These are phyloP conservation scores for Ptychadena robeensis DNA, from an alignment of 2,797 vertebrate genomes.

Conservation along the genomic window DNA sequence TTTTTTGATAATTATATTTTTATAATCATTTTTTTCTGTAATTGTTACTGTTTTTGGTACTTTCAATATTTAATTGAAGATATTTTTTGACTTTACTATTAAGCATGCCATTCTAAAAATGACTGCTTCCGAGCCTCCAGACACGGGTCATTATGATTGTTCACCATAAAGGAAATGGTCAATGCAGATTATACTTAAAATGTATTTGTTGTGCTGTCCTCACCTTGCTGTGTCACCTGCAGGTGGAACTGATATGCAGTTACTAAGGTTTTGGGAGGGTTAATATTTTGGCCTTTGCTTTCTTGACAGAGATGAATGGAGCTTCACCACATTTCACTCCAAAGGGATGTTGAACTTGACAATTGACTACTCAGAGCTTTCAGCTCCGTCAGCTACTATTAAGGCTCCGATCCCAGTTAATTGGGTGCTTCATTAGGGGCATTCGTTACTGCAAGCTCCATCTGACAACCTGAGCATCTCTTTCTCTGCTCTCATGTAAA, in stretches of 20 bases:
- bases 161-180: not conserved
- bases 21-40: too few relatives aligned
- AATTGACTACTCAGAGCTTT: conserved; percentile 65
- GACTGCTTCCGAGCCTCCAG: not conserved
- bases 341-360: conserved; percentile 66
- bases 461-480: conserved; percentile 64
- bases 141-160: not conserved
- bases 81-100: not conserved
- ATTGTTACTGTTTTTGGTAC: too few relatives aligned
- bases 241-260: not conserved
- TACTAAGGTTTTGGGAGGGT: conserved; percentile 39
- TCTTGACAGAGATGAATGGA: conserved; percentile 69
- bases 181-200: not conserved
- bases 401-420: conserved; percentile 67
- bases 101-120: not conserved
- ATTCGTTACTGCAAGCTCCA: conserved; percentile 66
- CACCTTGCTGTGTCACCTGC: conserved; percentile 3
- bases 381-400: conserved; percentile 71
- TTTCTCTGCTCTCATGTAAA: conserved; percentile 47
- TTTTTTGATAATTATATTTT: too few relatives aligned
- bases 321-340: conserved; percentile 63
- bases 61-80: not conserved
- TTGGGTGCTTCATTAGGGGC: conserved; percentile 71
- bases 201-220: not conserved
- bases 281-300: conserved; percentile 53